Evolutionary conservation across 2,113 vertebrate species (phyloP).

Genomic region (Orcinus orca): DNA sequence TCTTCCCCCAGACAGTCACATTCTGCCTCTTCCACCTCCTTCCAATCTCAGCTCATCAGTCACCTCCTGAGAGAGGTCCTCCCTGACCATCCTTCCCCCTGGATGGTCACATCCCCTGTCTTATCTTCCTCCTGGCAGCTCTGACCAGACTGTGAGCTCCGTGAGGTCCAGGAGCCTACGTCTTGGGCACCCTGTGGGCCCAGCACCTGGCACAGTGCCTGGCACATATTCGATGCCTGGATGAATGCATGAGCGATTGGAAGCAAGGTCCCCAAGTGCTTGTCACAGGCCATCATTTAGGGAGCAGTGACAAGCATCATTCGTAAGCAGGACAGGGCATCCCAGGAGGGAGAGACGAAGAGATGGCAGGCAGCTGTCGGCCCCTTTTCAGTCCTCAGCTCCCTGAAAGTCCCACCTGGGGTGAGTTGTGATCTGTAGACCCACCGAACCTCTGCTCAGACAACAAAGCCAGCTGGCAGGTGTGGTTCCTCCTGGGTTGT

Average conservation of each 20-base stretch:
- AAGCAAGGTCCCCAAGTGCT: not conserved
- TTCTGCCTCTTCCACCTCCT: not conserved
- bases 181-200: not conserved
- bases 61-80: not conserved
- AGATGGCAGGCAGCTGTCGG: not conserved
- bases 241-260: not conserved
- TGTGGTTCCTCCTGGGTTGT: not conserved
- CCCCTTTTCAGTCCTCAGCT: not conserved
- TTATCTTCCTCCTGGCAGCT: not conserved
- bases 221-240: not conserved
- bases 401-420: constrained; percentile 54
- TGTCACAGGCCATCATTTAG: not conserved
- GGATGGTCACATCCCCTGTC: not conserved
- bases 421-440: not conserved
- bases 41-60: not conserved
- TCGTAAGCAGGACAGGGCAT: not conserved
- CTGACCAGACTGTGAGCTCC: not conserved
- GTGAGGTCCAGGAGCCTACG: not conserved
- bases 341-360: not conserved
- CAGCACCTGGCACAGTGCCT: not conserved
- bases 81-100: not conserved
- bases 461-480: not conserved
- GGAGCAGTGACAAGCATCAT: not conserved
- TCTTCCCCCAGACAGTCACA: not conserved
- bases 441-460: not conserved